Evolutionary conservation across 2,888 invertebrate genomes (phyloP), one percentile per base, ranked within the genome.

Genomic region (Drosophila trichaetosa): DNA sequence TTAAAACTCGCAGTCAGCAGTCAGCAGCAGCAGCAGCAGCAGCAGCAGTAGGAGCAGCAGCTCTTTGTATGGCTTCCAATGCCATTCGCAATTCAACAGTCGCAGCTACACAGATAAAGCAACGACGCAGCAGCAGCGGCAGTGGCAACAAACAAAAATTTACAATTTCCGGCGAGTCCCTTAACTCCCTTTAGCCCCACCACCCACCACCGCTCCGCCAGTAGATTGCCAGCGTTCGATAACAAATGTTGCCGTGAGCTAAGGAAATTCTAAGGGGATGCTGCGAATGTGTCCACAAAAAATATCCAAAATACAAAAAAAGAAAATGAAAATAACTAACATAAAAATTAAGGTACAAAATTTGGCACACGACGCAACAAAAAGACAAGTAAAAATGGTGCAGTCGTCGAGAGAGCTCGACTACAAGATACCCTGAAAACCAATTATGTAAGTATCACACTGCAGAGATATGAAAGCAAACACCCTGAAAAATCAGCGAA

Each of bases 81-180:
- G 56, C 36, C 67, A 33, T 73, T 58, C 38, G 31, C 73, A 71
- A 51, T 57, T 38, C 59, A 27, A 53, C 18, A 38, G 27, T 54
- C 6, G 36, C 24, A 27, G 36, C 67, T 63, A 24, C 11, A 46
- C 56, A 67, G 76, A 82, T 84, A 87, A 68, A 69, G 64, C 68
- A 60, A 57, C 59, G 49, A 52, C 33, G 53, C 59, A 59, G n/a
- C 46, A 46, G n/a, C 42, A 6, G 11, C 24, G 46, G 16, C 51
- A 36, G 60, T n/a, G 57, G 46, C 80, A 75, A 71, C 72, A 83
- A 73, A 75, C 76, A 78, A 73, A 85, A 89, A 88, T 87, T 80
- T 79, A 73, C 86, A 88, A 79, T 90, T 90, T 86, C 90, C 85
- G 81, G 71, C 67, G 38, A 68, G 64, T 74, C 51, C 79, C 73